Percentiles rank a stretch among this genome's conserved stretches.
Evolutionary conservation across 1,140 invertebrate genomes (phyloP).

Genomic region (Lanistes nyassanus): DNA sequence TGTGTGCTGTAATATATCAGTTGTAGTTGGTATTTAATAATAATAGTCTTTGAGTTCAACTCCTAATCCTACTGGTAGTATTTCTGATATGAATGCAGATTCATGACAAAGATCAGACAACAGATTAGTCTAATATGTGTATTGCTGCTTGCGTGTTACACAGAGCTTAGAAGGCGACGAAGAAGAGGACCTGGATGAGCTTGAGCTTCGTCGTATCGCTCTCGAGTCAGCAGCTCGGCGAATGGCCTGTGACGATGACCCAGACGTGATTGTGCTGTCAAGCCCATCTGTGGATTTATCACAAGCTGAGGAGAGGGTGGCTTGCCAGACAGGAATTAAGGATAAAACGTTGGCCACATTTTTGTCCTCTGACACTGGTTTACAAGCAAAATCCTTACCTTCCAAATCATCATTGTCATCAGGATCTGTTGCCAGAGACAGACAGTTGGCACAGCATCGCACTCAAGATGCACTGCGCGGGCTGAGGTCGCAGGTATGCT

Average conservation of each 20-base stretch:
- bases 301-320: not conserved
- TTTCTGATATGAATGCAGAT: too few relatives aligned
- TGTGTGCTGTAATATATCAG: too few relatives aligned
- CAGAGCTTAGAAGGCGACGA: conserved; percentile 7
- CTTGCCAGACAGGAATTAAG: not conserved
- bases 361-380: not conserved
- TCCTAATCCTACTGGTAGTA: too few relatives aligned
- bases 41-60: too few relatives aligned
- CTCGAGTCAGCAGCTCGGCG: conserved; percentile 31
- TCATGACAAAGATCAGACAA: too few relatives aligned
- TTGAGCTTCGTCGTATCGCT: conserved; percentile 38
- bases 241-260: not conserved
- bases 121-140: too few relatives aligned
- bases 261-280: not conserved
- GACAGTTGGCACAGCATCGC: too few relatives aligned
- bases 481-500: too few relatives aligned
- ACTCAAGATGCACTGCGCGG: too few relatives aligned
- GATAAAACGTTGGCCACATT: not conserved
- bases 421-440: too few relatives aligned
- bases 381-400: not conserved
- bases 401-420: not conserved
- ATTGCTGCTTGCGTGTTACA: too few relatives aligned
- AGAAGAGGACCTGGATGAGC: conserved; percentile 41
- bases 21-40: too few relatives aligned
- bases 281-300: not conserved